A percentile compares a stretch with the other conserved stretches of the same genome.
Conservation (phyloP, 1,140 invertebrate genomes). For the Drosophila setifemur region DNA sequence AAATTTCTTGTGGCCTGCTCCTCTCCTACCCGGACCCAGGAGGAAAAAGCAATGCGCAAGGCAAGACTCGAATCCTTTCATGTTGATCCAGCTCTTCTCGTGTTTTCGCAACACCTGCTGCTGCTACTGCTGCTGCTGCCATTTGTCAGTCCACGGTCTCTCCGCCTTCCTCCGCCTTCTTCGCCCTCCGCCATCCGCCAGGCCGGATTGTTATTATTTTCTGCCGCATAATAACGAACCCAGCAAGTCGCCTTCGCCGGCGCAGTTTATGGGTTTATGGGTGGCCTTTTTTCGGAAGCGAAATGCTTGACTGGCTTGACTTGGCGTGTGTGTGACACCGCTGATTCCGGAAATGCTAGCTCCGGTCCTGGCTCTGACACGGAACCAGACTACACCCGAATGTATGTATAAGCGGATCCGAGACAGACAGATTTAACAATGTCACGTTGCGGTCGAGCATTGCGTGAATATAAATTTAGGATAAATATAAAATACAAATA, state of each 20-base stretch:
- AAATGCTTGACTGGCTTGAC: conserved; percentile 10
- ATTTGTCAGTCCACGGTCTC: conserved; percentile 50
- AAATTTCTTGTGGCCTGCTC: conserved; percentile 4
- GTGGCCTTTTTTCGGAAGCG: conserved; percentile 25
- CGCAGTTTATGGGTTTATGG: conserved; percentile 46
- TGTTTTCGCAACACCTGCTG: conserved; percentile 56
- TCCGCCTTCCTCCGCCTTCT: neutral
- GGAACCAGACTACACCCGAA: neutral
- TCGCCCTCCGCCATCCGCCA: neutral
- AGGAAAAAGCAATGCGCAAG: neutral
- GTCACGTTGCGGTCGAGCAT: conserved; percentile 67
- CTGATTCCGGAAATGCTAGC: conserved; percentile 47
- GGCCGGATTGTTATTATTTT: conserved; percentile 48
- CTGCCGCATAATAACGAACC: conserved; percentile 51
- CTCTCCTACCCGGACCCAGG: neutral
- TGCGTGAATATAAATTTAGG: conserved; percentile 58
- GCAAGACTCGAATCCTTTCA: conserved; percentile 30
- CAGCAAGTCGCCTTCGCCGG: conserved; percentile 40
- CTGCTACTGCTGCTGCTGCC: conserved; percentile 23
- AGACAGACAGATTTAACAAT: conserved; percentile 58
- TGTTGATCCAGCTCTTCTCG: conserved; percentile 41
- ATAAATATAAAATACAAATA: conserved; percentile 45
- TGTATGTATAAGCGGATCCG: neutral
- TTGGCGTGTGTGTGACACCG: conserved; percentile 27
- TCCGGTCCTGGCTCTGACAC: conserved; percentile 13